These are phyloP conservation scores for Panthera leo DNA, from an alignment of 2,113 vertebrate species.

Conservation along the genomic window DNA sequence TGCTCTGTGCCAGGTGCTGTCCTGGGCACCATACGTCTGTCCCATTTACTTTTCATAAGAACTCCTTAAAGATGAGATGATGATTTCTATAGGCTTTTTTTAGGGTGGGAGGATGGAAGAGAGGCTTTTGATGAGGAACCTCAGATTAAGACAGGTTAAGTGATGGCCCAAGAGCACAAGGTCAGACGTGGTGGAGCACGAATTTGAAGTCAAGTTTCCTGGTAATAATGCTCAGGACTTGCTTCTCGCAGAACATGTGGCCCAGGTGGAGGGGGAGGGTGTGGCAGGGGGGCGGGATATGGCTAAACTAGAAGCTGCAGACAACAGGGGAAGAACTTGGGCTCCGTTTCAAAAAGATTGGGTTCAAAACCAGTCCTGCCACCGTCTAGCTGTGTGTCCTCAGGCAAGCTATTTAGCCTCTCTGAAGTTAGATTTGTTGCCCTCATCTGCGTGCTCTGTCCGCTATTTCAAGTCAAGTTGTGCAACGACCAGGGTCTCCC, in stretches of 20 bases:
- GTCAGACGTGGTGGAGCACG: not conserved
- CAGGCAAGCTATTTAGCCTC: not conserved
- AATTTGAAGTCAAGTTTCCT: not conserved
- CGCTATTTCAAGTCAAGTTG: not conserved
- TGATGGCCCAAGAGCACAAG: not conserved
- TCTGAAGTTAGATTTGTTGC: not conserved
- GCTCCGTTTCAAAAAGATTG: not conserved
- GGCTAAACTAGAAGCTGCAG: not conserved
- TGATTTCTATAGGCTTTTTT: not conserved
- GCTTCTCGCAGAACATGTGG: not conserved
- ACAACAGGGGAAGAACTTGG: not conserved
- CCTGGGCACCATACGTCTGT: not conserved
- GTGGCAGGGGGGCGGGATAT: not conserved
- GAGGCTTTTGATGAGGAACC: not conserved
- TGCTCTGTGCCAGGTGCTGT: not conserved
- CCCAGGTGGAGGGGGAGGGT: too few species aligned
- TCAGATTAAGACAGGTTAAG: not conserved
- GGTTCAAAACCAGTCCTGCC: not conserved
- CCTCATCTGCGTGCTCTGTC: not conserved
- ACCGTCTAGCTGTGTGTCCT: not conserved
- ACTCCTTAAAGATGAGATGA: not conserved
- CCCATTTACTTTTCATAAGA: not conserved
- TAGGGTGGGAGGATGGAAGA: rapidly evolving
- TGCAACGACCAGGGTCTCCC: not conserved
- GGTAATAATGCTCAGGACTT: not conserved